A percentile compares a stretch with the other conserved stretches of the same genome.
Evolutionary conservation across 2,888 invertebrate species (phyloP).

Genomic region (Hesperia comma): DNA sequence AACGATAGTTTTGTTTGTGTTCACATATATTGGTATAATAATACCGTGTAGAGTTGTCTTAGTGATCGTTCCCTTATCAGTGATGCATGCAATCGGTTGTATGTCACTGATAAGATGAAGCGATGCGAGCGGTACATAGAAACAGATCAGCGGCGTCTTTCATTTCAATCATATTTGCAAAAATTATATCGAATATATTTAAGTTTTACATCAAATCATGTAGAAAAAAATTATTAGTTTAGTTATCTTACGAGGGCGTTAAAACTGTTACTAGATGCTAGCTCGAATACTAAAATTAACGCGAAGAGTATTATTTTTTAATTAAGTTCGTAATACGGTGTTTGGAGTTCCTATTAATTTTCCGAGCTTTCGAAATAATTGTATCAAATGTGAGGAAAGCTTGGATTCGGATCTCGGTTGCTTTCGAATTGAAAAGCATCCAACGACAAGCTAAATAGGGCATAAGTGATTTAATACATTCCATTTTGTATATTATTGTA

Average conservation of each 20-base stretch:
- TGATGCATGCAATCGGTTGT: conserved; percentile 49
- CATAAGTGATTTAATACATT: conserved; percentile 54
- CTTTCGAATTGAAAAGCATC: neutral
- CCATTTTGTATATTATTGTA: conserved; percentile 77
- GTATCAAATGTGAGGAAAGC: neutral
- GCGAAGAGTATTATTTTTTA: conserved; percentile 46
- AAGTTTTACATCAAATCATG: neutral
- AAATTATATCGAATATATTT: conserved; percentile 14
- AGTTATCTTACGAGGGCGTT: neutral
- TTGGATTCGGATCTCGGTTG: conserved; percentile 23
- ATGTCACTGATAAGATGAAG: conserved; percentile 45
- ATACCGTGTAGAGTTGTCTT: conserved; percentile 10
- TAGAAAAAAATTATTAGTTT: neutral
- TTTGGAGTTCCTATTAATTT: conserved; percentile 77
- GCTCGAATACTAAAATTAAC: conserved; percentile 69
- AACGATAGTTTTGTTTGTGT: neutral
- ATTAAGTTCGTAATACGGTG: conserved; percentile 59
- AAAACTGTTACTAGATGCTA: conserved; percentile 40
- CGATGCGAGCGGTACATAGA: conserved; percentile 43
- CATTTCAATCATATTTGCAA: conserved; percentile 41
- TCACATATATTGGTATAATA: neutral
- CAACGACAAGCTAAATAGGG: neutral
- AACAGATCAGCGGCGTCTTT: conserved; percentile 41
- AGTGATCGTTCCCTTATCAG: conserved; percentile 44
- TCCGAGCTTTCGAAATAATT: conserved; percentile 23